A percentile compares a stretch with the other conserved stretches of the same genome.
Evolutionary conservation across 2,113 vertebrate genomes (phyloP).

Genomic region (Toxotes chatareus): DNA sequence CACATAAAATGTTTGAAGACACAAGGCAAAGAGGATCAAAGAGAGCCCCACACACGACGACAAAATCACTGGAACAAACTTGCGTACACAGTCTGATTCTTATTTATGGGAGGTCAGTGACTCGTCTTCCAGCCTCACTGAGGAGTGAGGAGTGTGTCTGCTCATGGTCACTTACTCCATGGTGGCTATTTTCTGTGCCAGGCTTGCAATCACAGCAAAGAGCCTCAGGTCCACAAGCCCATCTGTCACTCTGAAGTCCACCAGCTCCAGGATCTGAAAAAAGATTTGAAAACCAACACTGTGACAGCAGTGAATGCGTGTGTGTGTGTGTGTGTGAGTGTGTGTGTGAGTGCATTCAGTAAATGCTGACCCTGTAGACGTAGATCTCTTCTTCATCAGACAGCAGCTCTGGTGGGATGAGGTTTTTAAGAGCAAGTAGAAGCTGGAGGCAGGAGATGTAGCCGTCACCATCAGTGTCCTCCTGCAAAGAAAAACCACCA

Average conservation of each 20-base stretch:
- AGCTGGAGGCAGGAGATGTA: conserved; percentile 84
- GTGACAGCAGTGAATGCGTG: conserved; percentile 12
- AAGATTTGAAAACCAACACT: background rate
- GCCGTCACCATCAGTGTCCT: conserved; percentile 80
- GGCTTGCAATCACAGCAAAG: conserved; percentile 92
- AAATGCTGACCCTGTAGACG: conserved; percentile 76
- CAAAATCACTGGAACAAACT: conserved; percentile 54
- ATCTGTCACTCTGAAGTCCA: conserved; percentile 95
- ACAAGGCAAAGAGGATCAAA: conserved; percentile 26
- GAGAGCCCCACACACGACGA: conserved; percentile 57
- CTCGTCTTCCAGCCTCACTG: conserved; percentile 84
- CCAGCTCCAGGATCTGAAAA: conserved; percentile 92
- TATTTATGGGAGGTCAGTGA: conserved; percentile 74
- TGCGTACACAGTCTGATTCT: conserved; percentile 60
- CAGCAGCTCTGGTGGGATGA: conserved; percentile 78
- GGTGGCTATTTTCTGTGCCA: conserved; percentile 92
- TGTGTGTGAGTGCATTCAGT: background rate
- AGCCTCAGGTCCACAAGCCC: conserved; percentile 94
- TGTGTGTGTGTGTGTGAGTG: background rate
- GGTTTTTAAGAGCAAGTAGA: conserved; percentile 81
- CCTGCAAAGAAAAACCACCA: conserved; percentile 63
- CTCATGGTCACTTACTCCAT: conserved; percentile 88
- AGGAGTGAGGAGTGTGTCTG: conserved; percentile 85
- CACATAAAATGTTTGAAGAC: conserved; percentile 25
- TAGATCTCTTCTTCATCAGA: conserved; percentile 87